Evolutionary conservation across 1,140 invertebrate species (phyloP), one percentile per base, ranked within the genome.

Genomic region (Akabosia matsudoensis): DNA sequence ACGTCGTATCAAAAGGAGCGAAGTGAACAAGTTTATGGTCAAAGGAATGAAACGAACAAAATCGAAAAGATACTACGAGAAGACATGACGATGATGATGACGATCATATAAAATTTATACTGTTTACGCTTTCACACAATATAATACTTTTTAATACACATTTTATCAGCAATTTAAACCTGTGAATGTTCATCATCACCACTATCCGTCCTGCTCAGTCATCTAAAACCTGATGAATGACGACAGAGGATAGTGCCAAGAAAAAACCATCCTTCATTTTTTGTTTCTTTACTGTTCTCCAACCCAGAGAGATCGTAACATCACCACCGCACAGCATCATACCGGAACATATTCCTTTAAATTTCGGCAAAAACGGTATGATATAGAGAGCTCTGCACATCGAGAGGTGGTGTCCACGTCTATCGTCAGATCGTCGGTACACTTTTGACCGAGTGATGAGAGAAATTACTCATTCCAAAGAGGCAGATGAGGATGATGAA

Each of bases 391-490:
- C 1, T 67, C 4, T 24, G 7, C 54, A 61, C n/a, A n/a, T n/a
- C n/a, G n/a, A 31, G 28, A 3, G 10, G 24, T 13, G 31, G 61
- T 67, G 61, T 67, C 26, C 54, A 45, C n/a, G n/a, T 45, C 10
- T 22, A 67, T 67, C 61, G 24, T 30, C 61, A 67, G 54, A 3
- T 24, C 26, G 61, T 67, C 61, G 61, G 61, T 67, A 30, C 61
- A 67, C 22, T 67, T 67, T 67, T n/a, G 31, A 67, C 28, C 28
- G 61, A 67, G 61, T 67, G 61, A 67, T 67, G 61, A 67, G 61
- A 67, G 61, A 67, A 67, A 67, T 67, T 67, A 67, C 61, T 67
- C 61, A 67, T 67, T 67, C 61, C 61, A 31, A 67, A n/a, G 30
- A 67, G 61, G 28, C 61, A 67, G 24, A 67, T 31, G 3, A 22